Conservation (phyloP, 2,888 invertebrate genomes). For the Choreutis nemorana region DNA sequence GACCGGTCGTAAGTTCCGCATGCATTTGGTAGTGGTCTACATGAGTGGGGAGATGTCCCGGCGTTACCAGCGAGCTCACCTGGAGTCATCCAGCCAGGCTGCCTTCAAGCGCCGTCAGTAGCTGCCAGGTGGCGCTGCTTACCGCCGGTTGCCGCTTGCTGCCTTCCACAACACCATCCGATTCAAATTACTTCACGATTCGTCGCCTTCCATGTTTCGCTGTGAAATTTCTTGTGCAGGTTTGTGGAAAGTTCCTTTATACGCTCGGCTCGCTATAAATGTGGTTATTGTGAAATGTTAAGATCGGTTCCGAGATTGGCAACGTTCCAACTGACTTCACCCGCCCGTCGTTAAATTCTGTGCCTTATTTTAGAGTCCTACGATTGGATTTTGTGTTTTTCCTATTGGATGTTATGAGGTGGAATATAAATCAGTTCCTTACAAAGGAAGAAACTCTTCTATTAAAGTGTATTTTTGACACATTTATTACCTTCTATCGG, state of each 20-base stretch:
- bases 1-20: constrained; percentile 10
- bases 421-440: constrained; percentile 10
- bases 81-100: constrained; percentile 34
- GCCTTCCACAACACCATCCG: constrained; percentile 29
- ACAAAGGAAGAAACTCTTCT: constrained; percentile 11
- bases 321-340: constrained; percentile 28
- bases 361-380: background rate
- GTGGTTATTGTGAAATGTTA: constrained; percentile 40
- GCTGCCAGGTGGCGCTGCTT: constrained; percentile 17
- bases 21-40: constrained; percentile 12
- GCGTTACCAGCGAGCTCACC: constrained; percentile 25
- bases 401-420: background rate
- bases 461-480: constrained; percentile 11
- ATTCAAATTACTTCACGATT: constrained; percentile 38
- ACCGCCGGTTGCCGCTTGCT: constrained; percentile 18
- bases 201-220: constrained; percentile 28
- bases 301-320: constrained; percentile 45
- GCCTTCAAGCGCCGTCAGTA: constrained; percentile 21
- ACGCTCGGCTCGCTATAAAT: constrained; percentile 33
- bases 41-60: constrained; percentile 18
- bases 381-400: background rate
- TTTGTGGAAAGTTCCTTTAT: constrained; percentile 37
- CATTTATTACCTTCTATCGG: constrained; percentile 9
- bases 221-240: constrained; percentile 26
- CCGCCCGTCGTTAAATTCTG: background rate